phyloP scores from a whole-genome alignment of 1,140 invertebrate species.

The Drosophila willistoni region DNA sequence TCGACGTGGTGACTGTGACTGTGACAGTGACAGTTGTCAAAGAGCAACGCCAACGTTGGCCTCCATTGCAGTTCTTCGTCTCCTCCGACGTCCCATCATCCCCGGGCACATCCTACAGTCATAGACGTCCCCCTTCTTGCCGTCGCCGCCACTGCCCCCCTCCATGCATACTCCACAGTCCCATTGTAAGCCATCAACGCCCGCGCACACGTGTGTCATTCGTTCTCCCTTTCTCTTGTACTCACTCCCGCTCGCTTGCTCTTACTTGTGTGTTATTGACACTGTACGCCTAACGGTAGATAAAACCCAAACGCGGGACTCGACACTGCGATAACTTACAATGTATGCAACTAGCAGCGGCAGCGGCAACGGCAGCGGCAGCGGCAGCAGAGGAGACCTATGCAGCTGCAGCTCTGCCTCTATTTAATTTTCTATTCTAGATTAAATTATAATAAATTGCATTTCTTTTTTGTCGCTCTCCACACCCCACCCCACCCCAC shows the following conservation, averaged over 20 bases:
- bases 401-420: slow-evolving; percentile 40
- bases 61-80: slow-evolving; percentile 58
- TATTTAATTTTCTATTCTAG: slow-evolving; percentile 79
- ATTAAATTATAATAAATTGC: slow-evolving; percentile 82
- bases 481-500: neutral
- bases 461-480: slow-evolving; percentile 38
- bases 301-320: slow-evolving; percentile 69
- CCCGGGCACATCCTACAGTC: neutral
- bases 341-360: slow-evolving; percentile 59
- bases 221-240: neutral
- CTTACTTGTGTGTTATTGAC: slow-evolving; percentile 64
- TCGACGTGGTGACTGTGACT: slow-evolving; percentile 49
- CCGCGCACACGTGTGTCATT: slow-evolving; percentile 51
- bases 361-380: no score
- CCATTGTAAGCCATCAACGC: slow-evolving; percentile 56
- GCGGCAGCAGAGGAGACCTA: slow-evolving; percentile 5
- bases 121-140: slow-evolving; percentile 10
- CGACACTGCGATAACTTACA: slow-evolving; percentile 55
- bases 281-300: slow-evolving; percentile 74
- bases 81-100: no score
- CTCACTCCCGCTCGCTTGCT: slow-evolving; percentile 14
- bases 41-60: slow-evolving; percentile 61
- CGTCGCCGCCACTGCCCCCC: neutral
- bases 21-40: slow-evolving; percentile 69
- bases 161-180: neutral